phyloP scores from a whole-genome alignment of 2,888 invertebrate species.

The Lepeophtheirus nordmannii region DNA sequence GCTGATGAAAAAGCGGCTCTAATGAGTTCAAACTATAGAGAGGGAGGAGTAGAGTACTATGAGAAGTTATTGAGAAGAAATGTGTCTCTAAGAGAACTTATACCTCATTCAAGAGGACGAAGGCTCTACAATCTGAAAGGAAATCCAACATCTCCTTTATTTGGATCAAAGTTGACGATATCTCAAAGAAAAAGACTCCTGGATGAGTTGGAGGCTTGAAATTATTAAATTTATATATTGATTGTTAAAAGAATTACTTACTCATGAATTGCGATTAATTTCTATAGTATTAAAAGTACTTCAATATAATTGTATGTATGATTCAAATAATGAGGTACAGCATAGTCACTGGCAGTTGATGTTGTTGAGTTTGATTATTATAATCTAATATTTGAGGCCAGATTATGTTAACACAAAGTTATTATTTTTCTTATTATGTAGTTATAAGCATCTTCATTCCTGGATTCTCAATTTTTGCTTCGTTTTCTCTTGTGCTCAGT shows the following conservation, averaged over 20 bases:
- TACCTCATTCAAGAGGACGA: neutral
- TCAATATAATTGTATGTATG: too few relatives aligned
- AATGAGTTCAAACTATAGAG: neutral
- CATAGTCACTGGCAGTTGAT: too few relatives aligned
- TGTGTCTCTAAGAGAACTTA: neutral
- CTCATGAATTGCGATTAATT: too few relatives aligned
- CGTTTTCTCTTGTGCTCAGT: neutral
- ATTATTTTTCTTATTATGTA: neutral
- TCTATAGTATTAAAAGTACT: too few relatives aligned
- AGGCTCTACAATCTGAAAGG: neutral
- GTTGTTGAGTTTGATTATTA: too few relatives aligned
- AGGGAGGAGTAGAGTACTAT: neutral
- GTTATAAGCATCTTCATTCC: neutral
- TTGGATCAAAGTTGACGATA: neutral
- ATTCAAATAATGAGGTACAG: too few relatives aligned
- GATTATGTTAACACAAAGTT: too few relatives aligned
- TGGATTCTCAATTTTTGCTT: neutral
- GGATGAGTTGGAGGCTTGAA: neutral
- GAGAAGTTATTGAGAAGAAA: neutral
- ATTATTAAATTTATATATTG: too few relatives aligned
- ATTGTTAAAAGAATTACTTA: too few relatives aligned
- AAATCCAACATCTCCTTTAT: neutral
- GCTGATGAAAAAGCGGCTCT: neutral
- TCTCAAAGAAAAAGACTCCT: neutral
- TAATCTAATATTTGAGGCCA: too few relatives aligned